phyloP scores from a whole-genome alignment of 2,888 invertebrate genomes.

The Drosophila colorata region DNA sequence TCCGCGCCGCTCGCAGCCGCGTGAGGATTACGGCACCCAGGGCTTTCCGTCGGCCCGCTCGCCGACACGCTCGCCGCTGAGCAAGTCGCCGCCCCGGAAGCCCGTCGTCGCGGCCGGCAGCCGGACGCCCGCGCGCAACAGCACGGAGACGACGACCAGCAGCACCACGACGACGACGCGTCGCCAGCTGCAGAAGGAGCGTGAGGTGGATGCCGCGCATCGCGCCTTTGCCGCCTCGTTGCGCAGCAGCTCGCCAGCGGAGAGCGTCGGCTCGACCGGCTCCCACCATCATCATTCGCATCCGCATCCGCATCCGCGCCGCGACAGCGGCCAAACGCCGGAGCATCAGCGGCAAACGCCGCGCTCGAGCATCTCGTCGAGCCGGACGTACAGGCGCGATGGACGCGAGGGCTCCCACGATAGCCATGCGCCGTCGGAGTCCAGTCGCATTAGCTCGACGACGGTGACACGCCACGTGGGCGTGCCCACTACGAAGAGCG shows the following conservation, averaged over 20 bases:
- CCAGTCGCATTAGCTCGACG: conserved; percentile 83
- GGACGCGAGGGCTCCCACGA: conserved; percentile 84
- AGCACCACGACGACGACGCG: conserved; percentile 57
- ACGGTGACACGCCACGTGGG: conserved; percentile 81
- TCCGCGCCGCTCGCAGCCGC: conserved; percentile 56
- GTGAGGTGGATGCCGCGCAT: conserved; percentile 88
- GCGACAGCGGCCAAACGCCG: conserved; percentile 85
- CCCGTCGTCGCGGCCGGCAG: conserved; percentile 25
- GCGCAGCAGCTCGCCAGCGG: conserved; percentile 88
- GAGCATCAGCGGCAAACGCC: conserved; percentile 74
- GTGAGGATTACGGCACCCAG: conserved; percentile 60
- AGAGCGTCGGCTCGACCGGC: conserved; percentile 82
- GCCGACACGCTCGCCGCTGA: conserved; percentile 52
- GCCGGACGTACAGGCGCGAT: conserved; percentile 74
- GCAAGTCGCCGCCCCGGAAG: conserved; percentile 53
- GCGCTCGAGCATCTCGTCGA: conserved; percentile 82
- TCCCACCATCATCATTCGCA: conserved; percentile 78
- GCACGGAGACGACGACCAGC: conserved; percentile 28
- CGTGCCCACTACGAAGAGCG: conserved; percentile 69
- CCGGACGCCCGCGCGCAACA: conserved; percentile 29
- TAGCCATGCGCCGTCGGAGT: conserved; percentile 82
- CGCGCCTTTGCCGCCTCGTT: conserved; percentile 91
- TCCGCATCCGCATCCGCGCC: conserved; percentile 74
- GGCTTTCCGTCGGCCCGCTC: conserved; percentile 70
- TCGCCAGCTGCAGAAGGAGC: conserved; percentile 79